Percentiles rank a stretch among this genome's conserved stretches.
Evolutionary conservation across 2,888 invertebrate species (phyloP).

Genomic region (Octonoba sinensis): DNA sequence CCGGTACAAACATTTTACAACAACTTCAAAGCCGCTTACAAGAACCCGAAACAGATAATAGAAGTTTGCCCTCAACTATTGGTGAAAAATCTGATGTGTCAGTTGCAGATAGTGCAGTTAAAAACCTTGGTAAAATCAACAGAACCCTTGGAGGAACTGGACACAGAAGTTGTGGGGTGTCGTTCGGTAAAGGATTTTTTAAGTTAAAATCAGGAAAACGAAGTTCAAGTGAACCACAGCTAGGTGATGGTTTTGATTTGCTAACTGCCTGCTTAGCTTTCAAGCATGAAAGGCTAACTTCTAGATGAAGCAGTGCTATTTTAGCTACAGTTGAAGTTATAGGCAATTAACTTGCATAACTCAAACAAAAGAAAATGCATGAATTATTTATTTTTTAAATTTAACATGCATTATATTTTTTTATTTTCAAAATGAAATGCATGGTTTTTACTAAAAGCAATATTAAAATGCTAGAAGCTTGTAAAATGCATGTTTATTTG

Average conservation of each 20-base stretch:
- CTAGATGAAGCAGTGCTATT: not conserved
- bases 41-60: constrained; percentile 17
- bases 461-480: too few species aligned
- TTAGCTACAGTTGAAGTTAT: not conserved
- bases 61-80: not conserved
- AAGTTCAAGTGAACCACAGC: constrained; percentile 90
- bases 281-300: constrained; percentile 25
- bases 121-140: constrained; percentile 8
- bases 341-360: too few species aligned
- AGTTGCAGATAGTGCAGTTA: not conserved
- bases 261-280: constrained; percentile 7
- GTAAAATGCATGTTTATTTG: too few species aligned
- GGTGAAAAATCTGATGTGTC: constrained; percentile 14
- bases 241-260: constrained; percentile 78
- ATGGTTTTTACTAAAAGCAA: too few species aligned
- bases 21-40: constrained; percentile 59
- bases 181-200: constrained; percentile 80
- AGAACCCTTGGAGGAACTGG: constrained; percentile 37
- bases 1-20: constrained; percentile 62
- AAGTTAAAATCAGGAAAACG: constrained; percentile 75
- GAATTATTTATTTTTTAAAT: too few species aligned
- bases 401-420: too few species aligned
- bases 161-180: constrained; percentile 74
- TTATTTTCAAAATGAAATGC: too few species aligned
- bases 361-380: too few species aligned